A percentile compares a stretch with the other conserved stretches of the same genome.
These are phyloP conservation scores for Ciconia stormi DNA, from an alignment of 2,113 vertebrate genomes.

Conservation along the genomic window DNA sequence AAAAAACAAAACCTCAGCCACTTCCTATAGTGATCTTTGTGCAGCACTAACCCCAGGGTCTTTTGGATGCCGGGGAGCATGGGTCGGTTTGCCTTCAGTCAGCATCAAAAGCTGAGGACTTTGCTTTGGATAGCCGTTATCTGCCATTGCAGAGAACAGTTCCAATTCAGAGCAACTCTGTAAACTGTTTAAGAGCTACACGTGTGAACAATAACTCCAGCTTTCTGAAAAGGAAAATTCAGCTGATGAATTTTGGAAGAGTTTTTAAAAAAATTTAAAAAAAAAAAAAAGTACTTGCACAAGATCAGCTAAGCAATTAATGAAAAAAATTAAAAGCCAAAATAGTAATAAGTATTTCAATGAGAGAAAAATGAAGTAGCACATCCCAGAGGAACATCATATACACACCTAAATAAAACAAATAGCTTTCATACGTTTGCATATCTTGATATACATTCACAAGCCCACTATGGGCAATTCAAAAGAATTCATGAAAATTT, in stretches of 20 bases:
- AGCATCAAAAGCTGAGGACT: not conserved
- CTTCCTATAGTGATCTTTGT: conserved; percentile 59
- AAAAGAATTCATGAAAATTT: not conserved
- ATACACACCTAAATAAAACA: not conserved
- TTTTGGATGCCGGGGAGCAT: not conserved
- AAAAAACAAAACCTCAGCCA: not conserved
- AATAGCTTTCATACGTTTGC: not conserved
- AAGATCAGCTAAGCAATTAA: not conserved
- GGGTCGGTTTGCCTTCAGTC: not conserved
- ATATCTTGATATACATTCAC: not conserved
- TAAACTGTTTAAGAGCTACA: not conserved
- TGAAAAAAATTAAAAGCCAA: not conserved
- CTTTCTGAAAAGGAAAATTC: not conserved
- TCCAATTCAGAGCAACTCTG: not conserved
- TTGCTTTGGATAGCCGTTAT: not conserved
- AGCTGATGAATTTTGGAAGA: not conserved
- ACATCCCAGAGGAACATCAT: not conserved
- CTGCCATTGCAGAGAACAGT: not conserved
- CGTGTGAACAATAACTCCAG: not conserved
- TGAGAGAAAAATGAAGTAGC: not conserved
- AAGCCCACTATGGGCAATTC: not conserved
- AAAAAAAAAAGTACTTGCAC: not conserved
- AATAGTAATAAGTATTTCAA: not conserved
- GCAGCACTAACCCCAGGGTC: conserved; percentile 17
- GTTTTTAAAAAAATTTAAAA: not conserved